A percentile compares a stretch with the other conserved stretches of the same genome.
These are phyloP conservation scores for Dromius quadrimaculatus DNA, from an alignment of 2,888 invertebrate species.

Conservation along the genomic window DNA sequence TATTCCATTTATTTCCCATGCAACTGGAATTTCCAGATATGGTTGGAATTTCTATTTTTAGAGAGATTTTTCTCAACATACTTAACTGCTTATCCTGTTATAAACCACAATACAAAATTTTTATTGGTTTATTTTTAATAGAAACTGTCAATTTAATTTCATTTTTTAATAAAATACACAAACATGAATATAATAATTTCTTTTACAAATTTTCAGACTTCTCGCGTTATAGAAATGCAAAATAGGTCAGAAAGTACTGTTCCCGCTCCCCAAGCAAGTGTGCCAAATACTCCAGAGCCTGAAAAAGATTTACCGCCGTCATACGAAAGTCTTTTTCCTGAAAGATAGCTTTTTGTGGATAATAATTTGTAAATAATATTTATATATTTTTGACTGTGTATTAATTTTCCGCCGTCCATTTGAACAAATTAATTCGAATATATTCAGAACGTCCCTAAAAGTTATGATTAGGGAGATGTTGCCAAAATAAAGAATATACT, in stretches of 20 bases:
- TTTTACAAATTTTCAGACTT: slow-evolving; percentile 54
- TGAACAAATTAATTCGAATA: slow-evolving; percentile 11
- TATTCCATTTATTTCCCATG: too few species aligned
- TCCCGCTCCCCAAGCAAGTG: slow-evolving; percentile 17
- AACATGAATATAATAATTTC: slow-evolving; percentile 27
- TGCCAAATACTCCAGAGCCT: slow-evolving; percentile 38
- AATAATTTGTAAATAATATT: neutral
- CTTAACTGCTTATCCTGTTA: too few species aligned
- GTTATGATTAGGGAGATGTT: too few species aligned
- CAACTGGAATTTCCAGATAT: too few species aligned
- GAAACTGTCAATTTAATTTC: too few species aligned
- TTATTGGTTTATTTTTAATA: too few species aligned
- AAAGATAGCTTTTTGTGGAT: slow-evolving; percentile 55
- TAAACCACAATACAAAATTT: too few species aligned
- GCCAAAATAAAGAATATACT: slow-evolving; percentile 2
- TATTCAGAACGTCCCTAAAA: too few species aligned
- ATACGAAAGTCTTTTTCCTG: slow-evolving; percentile 70
- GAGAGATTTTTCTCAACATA: too few species aligned
- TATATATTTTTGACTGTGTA: slow-evolving; percentile 61
- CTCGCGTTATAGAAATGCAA: slow-evolving; percentile 59
- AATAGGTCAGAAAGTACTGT: slow-evolving; percentile 55
- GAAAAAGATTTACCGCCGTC: slow-evolving; percentile 72
- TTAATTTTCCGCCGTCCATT: slow-evolving; percentile 7
- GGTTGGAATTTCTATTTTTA: too few species aligned
- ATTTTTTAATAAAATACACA: slow-evolving; percentile 51